phyloP scores from a whole-genome alignment of 2,113 vertebrate species.

The Semnornis frantzii region DNA sequence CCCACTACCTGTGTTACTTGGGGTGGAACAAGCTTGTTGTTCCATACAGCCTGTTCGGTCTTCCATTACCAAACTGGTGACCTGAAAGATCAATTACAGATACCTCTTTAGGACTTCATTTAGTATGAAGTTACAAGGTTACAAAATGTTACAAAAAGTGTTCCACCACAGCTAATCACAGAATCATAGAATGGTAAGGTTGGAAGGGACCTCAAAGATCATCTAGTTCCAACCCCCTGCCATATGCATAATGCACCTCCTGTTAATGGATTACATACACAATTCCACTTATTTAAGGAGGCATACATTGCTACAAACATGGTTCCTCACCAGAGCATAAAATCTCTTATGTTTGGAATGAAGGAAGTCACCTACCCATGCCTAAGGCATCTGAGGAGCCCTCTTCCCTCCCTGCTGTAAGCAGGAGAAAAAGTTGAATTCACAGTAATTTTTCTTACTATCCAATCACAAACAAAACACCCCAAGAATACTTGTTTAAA shows the following conservation, averaged over 20 bases:
- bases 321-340: neutral
- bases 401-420: neutral
- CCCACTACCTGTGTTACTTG: neutral
- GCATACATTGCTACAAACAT: neutral
- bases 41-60: neutral
- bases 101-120: neutral
- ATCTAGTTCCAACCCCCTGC: too few species aligned
- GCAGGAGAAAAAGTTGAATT: neutral
- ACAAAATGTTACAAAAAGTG: neutral
- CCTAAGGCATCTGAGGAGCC: neutral
- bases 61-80: neutral
- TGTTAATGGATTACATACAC: neutral
- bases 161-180: neutral
- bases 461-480: neutral
- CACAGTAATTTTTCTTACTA: neutral
- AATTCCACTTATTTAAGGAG: neutral
- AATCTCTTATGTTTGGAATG: neutral
- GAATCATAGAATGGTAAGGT: too few species aligned
- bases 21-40: neutral
- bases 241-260: neutral
- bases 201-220: too few species aligned
- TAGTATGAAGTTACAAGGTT: too few species aligned
- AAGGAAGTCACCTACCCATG: neutral
- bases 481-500: constrained; percentile 43
- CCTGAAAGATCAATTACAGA: neutral